These are phyloP conservation scores for Pituophis catenifer DNA, from an alignment of 2,113 vertebrate genomes.

Conservation along the genomic window DNA sequence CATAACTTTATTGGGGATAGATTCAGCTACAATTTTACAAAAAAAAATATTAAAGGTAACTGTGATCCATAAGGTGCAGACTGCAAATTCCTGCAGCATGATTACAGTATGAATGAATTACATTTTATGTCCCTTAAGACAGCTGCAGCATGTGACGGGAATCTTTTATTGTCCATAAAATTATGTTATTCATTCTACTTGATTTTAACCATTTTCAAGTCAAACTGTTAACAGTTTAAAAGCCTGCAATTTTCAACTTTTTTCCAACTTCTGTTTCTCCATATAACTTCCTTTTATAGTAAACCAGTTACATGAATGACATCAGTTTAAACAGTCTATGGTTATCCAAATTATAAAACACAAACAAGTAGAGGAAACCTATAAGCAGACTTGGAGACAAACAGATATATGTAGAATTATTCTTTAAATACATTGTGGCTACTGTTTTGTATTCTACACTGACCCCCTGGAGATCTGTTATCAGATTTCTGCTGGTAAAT, in stretches of 20 bases:
- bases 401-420: conserved; percentile 54
- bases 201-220: conserved; percentile 72
- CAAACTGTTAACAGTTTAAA: conserved; percentile 77
- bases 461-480: conserved; percentile 55
- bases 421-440: conserved; percentile 57
- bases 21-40: conserved; percentile 90
- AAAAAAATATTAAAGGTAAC: conserved; percentile 77
- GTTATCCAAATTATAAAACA: conserved; percentile 60
- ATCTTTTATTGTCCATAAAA: conserved; percentile 72
- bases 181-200: conserved; percentile 69
- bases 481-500: conserved; percentile 47
- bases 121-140: conserved; percentile 77
- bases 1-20: conserved; percentile 96
- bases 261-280: conserved; percentile 57
- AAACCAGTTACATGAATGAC: conserved; percentile 66
- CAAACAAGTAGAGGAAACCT: conserved; percentile 22
- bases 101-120: conserved; percentile 83
- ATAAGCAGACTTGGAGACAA: conserved; percentile 40
- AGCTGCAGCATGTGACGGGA: conserved; percentile 78
- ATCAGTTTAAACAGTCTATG: conserved; percentile 67
- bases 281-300: conserved; percentile 65
- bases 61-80: conserved; percentile 92
- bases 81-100: conserved; percentile 83
- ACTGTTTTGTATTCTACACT: conserved; percentile 61
- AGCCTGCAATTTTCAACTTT: conserved; percentile 68